These are phyloP conservation scores for Eupithecia exiguata DNA, from an alignment of 2,888 invertebrate genomes.

Conservation along the genomic window DNA sequence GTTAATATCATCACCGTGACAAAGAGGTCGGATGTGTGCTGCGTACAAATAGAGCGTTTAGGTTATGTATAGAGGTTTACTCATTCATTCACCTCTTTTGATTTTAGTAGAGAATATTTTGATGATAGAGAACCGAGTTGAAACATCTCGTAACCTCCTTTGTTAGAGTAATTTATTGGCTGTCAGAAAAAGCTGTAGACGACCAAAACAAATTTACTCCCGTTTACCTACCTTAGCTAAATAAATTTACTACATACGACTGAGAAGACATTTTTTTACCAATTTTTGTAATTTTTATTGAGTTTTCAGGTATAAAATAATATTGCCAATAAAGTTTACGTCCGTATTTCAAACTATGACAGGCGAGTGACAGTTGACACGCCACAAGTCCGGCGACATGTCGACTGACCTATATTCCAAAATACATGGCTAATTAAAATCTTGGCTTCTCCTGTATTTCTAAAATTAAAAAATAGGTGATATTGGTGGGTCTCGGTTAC, in stretches of 20 bases:
- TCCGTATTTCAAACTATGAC: constrained; percentile 36
- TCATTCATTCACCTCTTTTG: background rate
- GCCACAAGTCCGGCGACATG: constrained; percentile 40
- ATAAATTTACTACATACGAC: background rate
- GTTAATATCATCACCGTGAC: too few species aligned
- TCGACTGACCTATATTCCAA: constrained; percentile 48
- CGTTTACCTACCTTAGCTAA: background rate
- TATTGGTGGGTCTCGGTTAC: background rate
- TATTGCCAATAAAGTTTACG: constrained; percentile 4
- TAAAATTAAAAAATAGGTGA: constrained; percentile 39
- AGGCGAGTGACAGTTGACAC: constrained; percentile 46
- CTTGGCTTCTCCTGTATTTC: constrained; percentile 44
- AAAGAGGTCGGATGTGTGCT: constrained; percentile 2
- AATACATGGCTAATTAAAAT: constrained; percentile 49
- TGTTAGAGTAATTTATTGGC: background rate
- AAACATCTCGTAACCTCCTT: background rate
- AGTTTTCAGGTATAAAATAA: background rate
- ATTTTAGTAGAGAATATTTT: background rate
- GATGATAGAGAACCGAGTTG: background rate
- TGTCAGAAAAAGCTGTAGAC: background rate
- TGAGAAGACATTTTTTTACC: background rate
- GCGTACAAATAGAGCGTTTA: background rate
- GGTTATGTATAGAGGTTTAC: background rate
- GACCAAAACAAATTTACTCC: background rate
- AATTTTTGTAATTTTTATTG: background rate